These are phyloP conservation scores for Melierax canorus DNA, from an alignment of 2,113 vertebrate species.

Conservation along the genomic window DNA sequence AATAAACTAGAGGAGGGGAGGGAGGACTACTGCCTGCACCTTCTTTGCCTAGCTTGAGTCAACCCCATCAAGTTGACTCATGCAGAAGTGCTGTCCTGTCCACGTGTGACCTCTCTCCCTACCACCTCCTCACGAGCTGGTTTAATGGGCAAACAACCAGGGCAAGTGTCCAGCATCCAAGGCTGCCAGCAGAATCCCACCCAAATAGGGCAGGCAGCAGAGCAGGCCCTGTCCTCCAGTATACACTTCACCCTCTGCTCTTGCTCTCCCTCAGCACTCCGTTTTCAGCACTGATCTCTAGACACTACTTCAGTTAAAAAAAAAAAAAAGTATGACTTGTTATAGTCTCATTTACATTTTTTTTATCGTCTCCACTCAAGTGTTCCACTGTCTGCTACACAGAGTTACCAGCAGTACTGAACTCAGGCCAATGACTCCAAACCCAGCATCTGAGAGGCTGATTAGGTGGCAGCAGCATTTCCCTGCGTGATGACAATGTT, in stretches of 20 bases:
- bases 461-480: not conserved
- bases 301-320: not conserved
- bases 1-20: not conserved
- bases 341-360: not conserved
- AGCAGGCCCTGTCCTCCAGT: not conserved
- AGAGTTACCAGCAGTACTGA: not conserved
- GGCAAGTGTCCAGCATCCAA: not conserved
- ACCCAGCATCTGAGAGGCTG: not conserved
- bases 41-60: not conserved
- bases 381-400: not conserved
- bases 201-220: not conserved
- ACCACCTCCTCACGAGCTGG: not conserved
- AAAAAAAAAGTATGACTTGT: not conserved
- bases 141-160: not conserved
- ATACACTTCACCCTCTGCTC: not conserved
- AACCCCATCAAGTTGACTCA: not conserved
- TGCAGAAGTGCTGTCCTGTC: not conserved
- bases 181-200: not conserved
- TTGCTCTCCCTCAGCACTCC: not conserved
- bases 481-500: not conserved
- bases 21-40: not conserved
- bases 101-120: not conserved
- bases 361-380: not conserved
- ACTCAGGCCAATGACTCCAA: not conserved
- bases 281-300: not conserved